Evolutionary conservation across 2,888 invertebrate genomes (phyloP).

Genomic region (Nemapogon koenigi): DNA sequence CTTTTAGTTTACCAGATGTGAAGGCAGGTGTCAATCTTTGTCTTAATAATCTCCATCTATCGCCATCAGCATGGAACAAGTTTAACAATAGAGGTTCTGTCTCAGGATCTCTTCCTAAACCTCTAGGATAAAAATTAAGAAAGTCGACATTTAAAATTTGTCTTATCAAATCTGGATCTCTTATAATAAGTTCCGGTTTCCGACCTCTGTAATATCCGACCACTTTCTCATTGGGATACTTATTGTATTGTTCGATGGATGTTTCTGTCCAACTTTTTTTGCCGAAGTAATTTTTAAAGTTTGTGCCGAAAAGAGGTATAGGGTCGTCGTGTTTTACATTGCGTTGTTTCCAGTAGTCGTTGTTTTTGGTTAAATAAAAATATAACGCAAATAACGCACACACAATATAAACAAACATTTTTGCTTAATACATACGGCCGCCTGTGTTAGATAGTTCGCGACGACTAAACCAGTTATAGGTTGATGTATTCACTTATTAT

Average conservation of each 20-base stretch:
- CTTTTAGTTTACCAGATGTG: conserved; percentile 38
- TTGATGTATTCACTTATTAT: no score
- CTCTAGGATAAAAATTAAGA: conserved; percentile 29
- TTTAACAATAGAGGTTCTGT: conserved; percentile 31
- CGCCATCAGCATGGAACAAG: conserved; percentile 37
- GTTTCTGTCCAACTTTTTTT: conserved; percentile 10
- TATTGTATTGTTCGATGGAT: conserved; percentile 24
- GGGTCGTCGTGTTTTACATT: conserved; percentile 16
- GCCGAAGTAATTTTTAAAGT: conserved; percentile 6
- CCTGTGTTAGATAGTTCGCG: no score
- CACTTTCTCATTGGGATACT: conserved; percentile 36
- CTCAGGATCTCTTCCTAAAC: conserved; percentile 11
- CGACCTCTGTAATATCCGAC: conserved; percentile 35
- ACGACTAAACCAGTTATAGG: no score
- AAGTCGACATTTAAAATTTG: conserved; percentile 29
- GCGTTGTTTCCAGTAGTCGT: conserved; percentile 20
- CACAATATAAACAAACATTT: conserved; percentile 1
- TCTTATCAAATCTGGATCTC: conserved; percentile 33
- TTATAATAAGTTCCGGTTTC: conserved; percentile 33
- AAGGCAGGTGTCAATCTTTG: conserved; percentile 42
- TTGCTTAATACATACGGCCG: no score
- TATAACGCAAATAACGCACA: conserved; percentile 7
- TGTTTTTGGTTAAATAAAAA: conserved; percentile 17
- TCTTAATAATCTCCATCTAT: conserved; percentile 37
- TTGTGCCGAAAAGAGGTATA: conserved; percentile 12